These are phyloP conservation scores for Oscheius onirici DNA, from an alignment of 2,888 invertebrate species.

Conservation along the genomic window DNA sequence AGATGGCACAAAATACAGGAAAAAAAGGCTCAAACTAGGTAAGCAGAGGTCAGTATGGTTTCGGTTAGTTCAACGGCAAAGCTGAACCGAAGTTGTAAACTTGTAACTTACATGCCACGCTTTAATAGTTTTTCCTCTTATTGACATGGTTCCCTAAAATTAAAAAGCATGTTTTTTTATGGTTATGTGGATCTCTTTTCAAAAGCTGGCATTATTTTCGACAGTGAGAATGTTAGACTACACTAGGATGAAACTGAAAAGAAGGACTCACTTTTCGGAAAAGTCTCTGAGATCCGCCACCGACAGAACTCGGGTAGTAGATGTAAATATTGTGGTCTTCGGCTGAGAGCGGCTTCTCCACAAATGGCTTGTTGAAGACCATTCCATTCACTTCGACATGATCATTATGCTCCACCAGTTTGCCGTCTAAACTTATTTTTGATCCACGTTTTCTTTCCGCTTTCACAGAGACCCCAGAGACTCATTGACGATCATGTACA, in stretches of 20 bases:
- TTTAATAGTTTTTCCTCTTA: conserved; percentile 56
- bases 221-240: not conserved
- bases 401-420: conserved; percentile 61
- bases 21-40: not conserved
- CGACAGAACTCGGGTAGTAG: conserved; percentile 97
- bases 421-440: conserved; percentile 41
- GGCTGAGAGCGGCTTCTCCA: conserved; percentile 98
- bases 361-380: conserved; percentile 82
- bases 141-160: conserved; percentile 55
- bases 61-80: not conserved
- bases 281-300: conserved; percentile 92
- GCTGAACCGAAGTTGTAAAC: conserved; percentile 2
- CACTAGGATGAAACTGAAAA: not conserved
- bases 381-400: conserved; percentile 71
- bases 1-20: too few relatives aligned
- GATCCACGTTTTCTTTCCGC: too few relatives aligned
- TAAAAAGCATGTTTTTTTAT: not conserved
- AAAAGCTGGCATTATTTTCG: too few relatives aligned
- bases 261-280: conserved; percentile 84
- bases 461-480: too few relatives aligned
- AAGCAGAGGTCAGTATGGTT: not conserved
- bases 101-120: conserved; percentile 54
- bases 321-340: conserved; percentile 99
- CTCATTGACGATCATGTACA: too few relatives aligned
- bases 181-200: too few relatives aligned